These are phyloP conservation scores for Hyposoter dolosus DNA, from an alignment of 2,888 invertebrate species.

Conservation along the genomic window DNA sequence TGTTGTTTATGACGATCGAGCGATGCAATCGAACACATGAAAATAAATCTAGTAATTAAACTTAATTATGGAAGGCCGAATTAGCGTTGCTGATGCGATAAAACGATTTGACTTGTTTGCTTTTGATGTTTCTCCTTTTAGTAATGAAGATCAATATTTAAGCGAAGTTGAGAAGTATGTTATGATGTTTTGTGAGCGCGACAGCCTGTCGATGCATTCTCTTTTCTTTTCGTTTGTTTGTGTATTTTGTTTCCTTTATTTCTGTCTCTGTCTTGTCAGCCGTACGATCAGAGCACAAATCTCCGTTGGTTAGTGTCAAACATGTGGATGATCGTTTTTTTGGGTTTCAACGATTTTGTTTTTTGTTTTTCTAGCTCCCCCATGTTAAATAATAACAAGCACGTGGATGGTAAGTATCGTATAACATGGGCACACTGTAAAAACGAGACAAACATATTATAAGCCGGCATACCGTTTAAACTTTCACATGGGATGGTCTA, in stretches of 20 bases:
- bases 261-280: constrained; percentile 63
- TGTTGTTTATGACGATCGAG: constrained; percentile 13
- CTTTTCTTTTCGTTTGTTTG: constrained; percentile 26
- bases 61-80: constrained; percentile 76
- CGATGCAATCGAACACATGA: constrained; percentile 36
- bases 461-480: constrained; percentile 71
- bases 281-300: constrained; percentile 65
- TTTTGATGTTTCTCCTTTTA: constrained; percentile 45
- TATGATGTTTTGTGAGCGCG: constrained; percentile 69
- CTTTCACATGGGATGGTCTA: constrained; percentile 73
- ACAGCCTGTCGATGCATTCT: constrained; percentile 58
- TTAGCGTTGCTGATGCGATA: constrained; percentile 84
- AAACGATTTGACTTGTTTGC: constrained; percentile 73
- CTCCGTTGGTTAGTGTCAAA: constrained; percentile 74
- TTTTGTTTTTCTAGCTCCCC: constrained; percentile 68
- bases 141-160: constrained; percentile 75
- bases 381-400: constrained; percentile 78
- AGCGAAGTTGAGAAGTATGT: constrained; percentile 75
- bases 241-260: constrained; percentile 22
- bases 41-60: constrained; percentile 64
- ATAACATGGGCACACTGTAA: constrained; percentile 75
- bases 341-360: background rate
- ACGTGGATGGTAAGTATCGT: constrained; percentile 74
- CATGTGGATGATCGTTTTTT: constrained; percentile 61
- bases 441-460: constrained; percentile 74